phyloP scores from a whole-genome alignment of 2,113 vertebrate species.

The Peromyscus californicus region DNA sequence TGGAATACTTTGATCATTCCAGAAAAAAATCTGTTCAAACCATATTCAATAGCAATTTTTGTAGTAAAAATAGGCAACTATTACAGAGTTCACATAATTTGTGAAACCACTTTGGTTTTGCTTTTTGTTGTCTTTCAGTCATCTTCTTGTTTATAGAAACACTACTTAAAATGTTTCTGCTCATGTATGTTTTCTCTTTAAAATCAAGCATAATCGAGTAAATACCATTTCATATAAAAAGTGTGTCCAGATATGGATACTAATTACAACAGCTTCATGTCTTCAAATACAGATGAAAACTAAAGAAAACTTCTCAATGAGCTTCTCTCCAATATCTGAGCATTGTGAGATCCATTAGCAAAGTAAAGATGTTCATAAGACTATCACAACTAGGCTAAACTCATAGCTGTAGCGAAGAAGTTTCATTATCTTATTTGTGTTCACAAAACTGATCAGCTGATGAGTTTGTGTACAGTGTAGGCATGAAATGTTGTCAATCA shows the following conservation, averaged over 20 bases:
- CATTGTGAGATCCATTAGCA: not conserved
- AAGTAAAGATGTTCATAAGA: not conserved
- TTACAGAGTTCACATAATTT: not conserved
- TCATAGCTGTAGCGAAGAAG: not conserved
- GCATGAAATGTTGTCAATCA: not conserved
- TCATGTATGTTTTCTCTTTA: not conserved
- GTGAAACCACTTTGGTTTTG: not conserved
- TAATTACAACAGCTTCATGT: not conserved
- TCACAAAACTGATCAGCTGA: not conserved
- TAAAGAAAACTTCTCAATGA: conserved; percentile 1
- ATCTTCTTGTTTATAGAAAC: conserved; percentile 2
- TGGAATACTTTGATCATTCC: not conserved
- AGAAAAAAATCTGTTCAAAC: conserved; percentile 6
- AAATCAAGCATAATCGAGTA: conserved; percentile 29
- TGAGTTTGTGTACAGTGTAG: not conserved
- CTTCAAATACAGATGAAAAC: not conserved
- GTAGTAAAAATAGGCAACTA: not conserved
- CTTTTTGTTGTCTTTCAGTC: not conserved
- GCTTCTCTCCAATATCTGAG: not conserved
- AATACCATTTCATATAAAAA: not conserved
- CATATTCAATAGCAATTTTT: not conserved
- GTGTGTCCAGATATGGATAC: not conserved
- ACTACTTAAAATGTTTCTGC: not conserved
- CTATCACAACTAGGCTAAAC: not conserved
- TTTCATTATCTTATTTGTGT: conserved; percentile 38